phyloP scores from a whole-genome alignment of 2,113 vertebrate species.

The Cyphomyrus discorhynchus region DNA sequence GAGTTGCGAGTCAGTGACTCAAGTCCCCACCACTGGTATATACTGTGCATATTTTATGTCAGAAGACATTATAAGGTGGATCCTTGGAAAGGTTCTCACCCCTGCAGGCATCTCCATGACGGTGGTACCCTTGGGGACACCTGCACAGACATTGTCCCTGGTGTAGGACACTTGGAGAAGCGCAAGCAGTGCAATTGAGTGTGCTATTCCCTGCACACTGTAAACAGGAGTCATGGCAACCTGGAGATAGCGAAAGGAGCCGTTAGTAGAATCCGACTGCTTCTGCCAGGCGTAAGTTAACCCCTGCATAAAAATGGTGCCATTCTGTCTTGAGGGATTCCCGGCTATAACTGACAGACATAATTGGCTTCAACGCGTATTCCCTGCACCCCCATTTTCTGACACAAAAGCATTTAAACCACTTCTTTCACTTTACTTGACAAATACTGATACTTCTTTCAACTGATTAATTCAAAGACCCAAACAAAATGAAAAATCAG shows the following conservation, averaged over 20 bases:
- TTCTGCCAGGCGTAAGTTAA: neutral
- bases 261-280: neutral
- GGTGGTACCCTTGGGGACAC: slow-evolving; percentile 57
- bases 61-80: neutral
- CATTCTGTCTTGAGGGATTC: neutral
- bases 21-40: neutral
- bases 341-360: neutral
- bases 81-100: slow-evolving; percentile 42
- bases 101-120: slow-evolving; percentile 35
- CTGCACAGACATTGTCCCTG: slow-evolving; percentile 45
- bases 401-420: neutral
- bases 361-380: neutral
- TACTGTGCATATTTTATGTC: neutral
- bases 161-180: slow-evolving; percentile 31
- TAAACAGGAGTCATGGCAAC: slow-evolving; percentile 59
- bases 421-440: neutral
- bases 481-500: neutral
- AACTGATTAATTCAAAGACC: neutral
- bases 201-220: slow-evolving; percentile 43
- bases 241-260: slow-evolving; percentile 38
- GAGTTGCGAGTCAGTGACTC: neutral
- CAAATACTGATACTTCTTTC: neutral
- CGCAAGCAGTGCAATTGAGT: slow-evolving; percentile 52
- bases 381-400: neutral
- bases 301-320: neutral